Conservation (phyloP, 1,140 invertebrate genomes). For the Cephus cinctus region DNA sequence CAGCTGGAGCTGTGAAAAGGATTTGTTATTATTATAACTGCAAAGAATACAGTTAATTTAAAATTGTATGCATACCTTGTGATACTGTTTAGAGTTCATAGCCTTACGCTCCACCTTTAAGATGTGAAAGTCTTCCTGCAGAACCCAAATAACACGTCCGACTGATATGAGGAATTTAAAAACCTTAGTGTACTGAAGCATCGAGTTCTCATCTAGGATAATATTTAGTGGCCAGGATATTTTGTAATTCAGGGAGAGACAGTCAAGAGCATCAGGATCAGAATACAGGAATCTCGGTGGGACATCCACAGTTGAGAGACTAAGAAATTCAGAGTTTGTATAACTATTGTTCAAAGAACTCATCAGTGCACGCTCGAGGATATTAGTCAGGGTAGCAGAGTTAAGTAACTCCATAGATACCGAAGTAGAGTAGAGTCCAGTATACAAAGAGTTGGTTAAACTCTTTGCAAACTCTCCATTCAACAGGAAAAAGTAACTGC, state of each 20-base stretch:
- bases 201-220: constrained; percentile 67
- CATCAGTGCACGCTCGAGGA: constrained; percentile 64
- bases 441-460: constrained; percentile 66
- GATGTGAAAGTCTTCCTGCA: constrained; percentile 65
- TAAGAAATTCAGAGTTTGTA: constrained; percentile 41
- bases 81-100: constrained; percentile 40
- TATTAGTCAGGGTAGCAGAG: constrained; percentile 64
- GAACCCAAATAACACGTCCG: constrained; percentile 69
- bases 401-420: constrained; percentile 68
- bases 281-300: constrained; percentile 34
- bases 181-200: constrained; percentile 68
- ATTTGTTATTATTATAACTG: no score
- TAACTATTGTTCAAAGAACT: constrained; percentile 43
- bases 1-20: constrained; percentile 56
- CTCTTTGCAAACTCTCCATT: constrained; percentile 74
- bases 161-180: constrained; percentile 75
- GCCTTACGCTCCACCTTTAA: constrained; percentile 43
- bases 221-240: constrained; percentile 77
- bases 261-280: constrained; percentile 65
- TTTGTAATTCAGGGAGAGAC: constrained; percentile 67
- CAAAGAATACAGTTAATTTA: constrained; percentile 25
- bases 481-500: constrained; percentile 73
- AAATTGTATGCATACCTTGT: constrained; percentile 32
- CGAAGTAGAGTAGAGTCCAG: constrained; percentile 61
- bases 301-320: constrained; percentile 40